Percentiles rank a stretch among this genome's conserved stretches.
Conservation (phyloP, 2,888 invertebrate genomes). For the Epiblema foenella region DNA sequence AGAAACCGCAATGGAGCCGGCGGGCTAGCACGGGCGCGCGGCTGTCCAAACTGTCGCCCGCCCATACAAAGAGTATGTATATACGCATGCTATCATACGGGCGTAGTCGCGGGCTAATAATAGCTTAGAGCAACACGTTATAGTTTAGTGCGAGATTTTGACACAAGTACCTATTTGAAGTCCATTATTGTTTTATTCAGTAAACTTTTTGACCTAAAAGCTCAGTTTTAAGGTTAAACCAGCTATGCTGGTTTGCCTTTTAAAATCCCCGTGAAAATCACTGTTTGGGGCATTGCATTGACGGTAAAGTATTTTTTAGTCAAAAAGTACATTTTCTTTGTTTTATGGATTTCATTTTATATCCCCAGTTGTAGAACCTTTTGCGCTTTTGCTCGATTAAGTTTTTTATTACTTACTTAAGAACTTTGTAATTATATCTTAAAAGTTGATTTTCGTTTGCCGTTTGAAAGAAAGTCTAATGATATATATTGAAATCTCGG, state of each 20-base stretch:
- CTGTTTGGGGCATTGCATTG: background rate
- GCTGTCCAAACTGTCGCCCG: constrained; percentile 77
- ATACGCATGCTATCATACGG: constrained; percentile 31
- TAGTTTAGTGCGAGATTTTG: constrained; percentile 1
- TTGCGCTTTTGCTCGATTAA: too few species aligned
- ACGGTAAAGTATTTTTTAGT: background rate
- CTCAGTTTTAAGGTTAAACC: background rate
- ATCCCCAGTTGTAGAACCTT: too few species aligned
- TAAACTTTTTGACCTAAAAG: background rate
- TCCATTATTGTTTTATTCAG: background rate
- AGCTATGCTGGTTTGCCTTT: too few species aligned
- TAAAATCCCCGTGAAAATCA: too few species aligned
- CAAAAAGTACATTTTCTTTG: too few species aligned
- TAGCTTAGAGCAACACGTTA: constrained; percentile 4
- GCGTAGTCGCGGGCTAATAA: constrained; percentile 11
- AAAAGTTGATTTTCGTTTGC: too few species aligned
- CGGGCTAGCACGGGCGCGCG: constrained; percentile 79
- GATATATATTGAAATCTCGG: too few species aligned
- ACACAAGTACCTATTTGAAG: background rate
- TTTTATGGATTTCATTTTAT: too few species aligned
- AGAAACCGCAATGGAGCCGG: constrained; percentile 70
- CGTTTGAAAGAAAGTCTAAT: too few species aligned
- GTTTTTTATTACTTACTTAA: too few species aligned
- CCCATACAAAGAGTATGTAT: constrained; percentile 82
- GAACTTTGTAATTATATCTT: too few species aligned